Percentiles rank a stretch among this genome's conserved stretches.
phyloP scores from a whole-genome alignment of 2,888 invertebrate genomes.

The Meteorus cinctellus region DNA sequence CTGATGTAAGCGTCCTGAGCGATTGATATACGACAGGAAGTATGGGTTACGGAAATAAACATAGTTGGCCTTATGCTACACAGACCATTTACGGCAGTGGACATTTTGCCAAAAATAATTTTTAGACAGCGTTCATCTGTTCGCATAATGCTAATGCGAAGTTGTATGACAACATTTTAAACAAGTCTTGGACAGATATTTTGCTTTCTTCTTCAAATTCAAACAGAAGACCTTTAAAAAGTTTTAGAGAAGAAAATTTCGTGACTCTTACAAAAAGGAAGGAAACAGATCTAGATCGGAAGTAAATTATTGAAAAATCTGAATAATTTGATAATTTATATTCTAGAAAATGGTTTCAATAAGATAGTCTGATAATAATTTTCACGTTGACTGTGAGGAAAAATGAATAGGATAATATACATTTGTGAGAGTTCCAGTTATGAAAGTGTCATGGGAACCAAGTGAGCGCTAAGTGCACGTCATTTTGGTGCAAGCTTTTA shows the following conservation, averaged over 20 bases:
- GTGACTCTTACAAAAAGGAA: too few species aligned
- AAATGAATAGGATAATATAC: background rate
- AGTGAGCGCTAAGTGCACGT: constrained; percentile 9
- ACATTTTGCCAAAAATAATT: constrained; percentile 29
- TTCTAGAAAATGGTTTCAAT: background rate
- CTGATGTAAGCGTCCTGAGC: constrained; percentile 52
- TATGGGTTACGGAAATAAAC: constrained; percentile 47
- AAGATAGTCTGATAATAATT: constrained; percentile 31
- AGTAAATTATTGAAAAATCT: constrained; percentile 31
- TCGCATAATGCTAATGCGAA: background rate
- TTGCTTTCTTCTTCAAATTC: too few species aligned
- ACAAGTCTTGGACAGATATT: too few species aligned
- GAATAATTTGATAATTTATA: constrained; percentile 15
- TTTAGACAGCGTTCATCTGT: background rate
- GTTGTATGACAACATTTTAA: too few species aligned
- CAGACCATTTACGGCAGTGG: constrained; percentile 33
- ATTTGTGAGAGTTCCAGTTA: background rate
- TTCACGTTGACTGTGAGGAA: background rate
- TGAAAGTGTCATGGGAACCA: background rate
- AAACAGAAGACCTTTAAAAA: background rate
- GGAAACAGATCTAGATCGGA: constrained; percentile 11
- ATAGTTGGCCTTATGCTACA: constrained; percentile 26
- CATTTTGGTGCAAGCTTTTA: constrained; percentile 21
- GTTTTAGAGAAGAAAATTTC: background rate
- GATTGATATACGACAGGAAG: constrained; percentile 57